Conservation (phyloP, 37 sponge, comb jelly and placozoan genomes). For the Tethya wilhelma region DNA sequence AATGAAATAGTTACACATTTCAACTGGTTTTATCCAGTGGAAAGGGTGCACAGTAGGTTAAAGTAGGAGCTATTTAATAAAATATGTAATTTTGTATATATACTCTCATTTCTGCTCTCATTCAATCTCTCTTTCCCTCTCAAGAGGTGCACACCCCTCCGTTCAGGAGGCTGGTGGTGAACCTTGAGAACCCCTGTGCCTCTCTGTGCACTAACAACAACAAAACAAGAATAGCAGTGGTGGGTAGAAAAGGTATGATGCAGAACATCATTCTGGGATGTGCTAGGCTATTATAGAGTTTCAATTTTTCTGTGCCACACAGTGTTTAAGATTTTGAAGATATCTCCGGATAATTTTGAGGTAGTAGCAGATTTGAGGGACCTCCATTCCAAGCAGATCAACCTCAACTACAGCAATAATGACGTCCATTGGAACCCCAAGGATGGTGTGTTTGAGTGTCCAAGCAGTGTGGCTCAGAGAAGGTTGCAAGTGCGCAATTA, state of each 20-base stretch:
- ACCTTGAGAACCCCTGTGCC: slow-evolving; percentile 41
- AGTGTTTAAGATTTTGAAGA: slow-evolving; percentile 58
- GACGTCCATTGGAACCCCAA: slow-evolving; percentile 84
- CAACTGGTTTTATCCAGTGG: not conserved
- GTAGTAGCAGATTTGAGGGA: slow-evolving; percentile 37
- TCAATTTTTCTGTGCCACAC: not conserved
- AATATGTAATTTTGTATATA: too few relatives aligned
- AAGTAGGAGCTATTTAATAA: not conserved
- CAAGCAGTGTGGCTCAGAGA: too few relatives aligned
- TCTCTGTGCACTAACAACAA: slow-evolving; percentile 50
- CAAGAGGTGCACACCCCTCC: too few relatives aligned
- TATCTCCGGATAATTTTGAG: slow-evolving; percentile 26
- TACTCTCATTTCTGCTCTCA: too few relatives aligned
- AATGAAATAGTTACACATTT: not conserved
- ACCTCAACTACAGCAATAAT: slow-evolving; percentile 74
- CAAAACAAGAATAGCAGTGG: slow-evolving; percentile 52
- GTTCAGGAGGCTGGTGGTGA: slow-evolving; percentile 12
- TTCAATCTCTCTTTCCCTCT: too few relatives aligned
- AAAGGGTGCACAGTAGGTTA: not conserved
- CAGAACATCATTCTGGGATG: not conserved
- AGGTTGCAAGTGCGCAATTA: too few relatives aligned
- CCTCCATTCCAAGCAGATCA: slow-evolving; percentile 62
- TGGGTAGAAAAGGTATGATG: slow-evolving; percentile 68
- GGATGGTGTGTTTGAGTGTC: slow-evolving; percentile 75
- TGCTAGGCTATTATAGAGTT: not conserved